Evolutionary conservation across 2,888 invertebrate genomes (phyloP).

Genomic region (Cantharis lateralis): DNA sequence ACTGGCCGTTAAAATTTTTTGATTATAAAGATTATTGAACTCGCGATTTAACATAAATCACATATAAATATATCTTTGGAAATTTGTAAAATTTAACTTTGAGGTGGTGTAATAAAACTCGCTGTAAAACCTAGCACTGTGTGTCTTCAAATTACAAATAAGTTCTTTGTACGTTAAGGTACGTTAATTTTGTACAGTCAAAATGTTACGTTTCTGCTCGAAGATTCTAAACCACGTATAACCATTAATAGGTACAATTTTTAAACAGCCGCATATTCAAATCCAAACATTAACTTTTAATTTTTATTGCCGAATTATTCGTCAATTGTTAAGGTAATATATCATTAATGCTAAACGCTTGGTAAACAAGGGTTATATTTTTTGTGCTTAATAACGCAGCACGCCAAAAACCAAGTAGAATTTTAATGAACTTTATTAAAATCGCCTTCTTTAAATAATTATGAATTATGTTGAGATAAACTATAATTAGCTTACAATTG

Average conservation of each 20-base stretch:
- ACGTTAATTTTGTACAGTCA: constrained; percentile 10
- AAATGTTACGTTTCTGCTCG: not conserved
- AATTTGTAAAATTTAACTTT: not conserved
- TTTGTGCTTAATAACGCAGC: not conserved
- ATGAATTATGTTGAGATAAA: not conserved
- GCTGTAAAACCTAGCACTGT: not conserved
- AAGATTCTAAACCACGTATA: not conserved
- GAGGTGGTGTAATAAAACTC: not conserved
- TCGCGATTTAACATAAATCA: not conserved
- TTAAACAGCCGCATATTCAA: not conserved
- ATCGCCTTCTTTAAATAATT: not conserved
- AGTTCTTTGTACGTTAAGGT: constrained; percentile 15
- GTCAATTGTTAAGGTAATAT: not conserved
- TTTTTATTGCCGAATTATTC: not conserved
- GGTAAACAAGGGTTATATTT: not conserved
- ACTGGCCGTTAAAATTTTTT: not conserved
- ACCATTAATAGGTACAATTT: not conserved
- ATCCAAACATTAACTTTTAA: not conserved
- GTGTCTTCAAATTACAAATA: constrained; percentile 19
- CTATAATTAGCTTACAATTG: not conserved
- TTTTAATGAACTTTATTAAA: not conserved
- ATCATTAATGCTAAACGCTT: not conserved
- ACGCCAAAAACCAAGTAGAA: not conserved
- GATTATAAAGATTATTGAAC: not conserved
- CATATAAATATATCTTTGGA: not conserved